A percentile compares a stretch with the other conserved stretches of the same genome.
Evolutionary conservation across 2,113 vertebrate genomes (phyloP).

Genomic region (Tamias sibiricus): DNA sequence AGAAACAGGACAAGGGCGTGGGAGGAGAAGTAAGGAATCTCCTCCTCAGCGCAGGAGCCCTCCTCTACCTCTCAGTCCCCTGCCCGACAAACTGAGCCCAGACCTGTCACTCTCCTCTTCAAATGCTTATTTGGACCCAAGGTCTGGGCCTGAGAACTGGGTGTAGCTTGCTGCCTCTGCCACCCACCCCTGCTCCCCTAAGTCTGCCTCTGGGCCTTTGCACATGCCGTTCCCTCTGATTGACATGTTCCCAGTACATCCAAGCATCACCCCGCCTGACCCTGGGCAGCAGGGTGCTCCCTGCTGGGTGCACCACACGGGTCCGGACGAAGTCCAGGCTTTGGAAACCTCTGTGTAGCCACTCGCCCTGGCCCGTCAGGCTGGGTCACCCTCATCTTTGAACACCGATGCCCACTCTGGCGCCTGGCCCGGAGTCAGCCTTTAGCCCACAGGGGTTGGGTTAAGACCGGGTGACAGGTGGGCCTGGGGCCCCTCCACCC

Average conservation of each 20-base stretch:
- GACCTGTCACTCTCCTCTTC: not conserved
- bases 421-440: not conserved
- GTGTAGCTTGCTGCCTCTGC: accelerated
- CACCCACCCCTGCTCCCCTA: accelerated
- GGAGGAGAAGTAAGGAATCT: not conserved
- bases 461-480: not conserved
- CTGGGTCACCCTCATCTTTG: not conserved
- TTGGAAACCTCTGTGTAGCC: accelerated
- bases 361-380: accelerated
- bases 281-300: not conserved
- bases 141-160: not conserved
- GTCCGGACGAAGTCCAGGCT: not conserved
- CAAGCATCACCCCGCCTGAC: no score
- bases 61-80: not conserved
- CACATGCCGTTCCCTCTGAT: not conserved
- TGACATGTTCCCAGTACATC: no score
- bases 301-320: accelerated
- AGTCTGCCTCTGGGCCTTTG: not conserved
- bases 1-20: not conserved
- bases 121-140: accelerated
- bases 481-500: not conserved
- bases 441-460: not conserved
- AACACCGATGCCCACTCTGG: accelerated
- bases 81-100: not conserved
- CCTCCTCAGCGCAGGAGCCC: not conserved